A percentile compares a stretch with the other conserved stretches of the same genome.
Evolutionary conservation across 2,888 invertebrate species (phyloP).

Genomic region (Xanthia togata): DNA sequence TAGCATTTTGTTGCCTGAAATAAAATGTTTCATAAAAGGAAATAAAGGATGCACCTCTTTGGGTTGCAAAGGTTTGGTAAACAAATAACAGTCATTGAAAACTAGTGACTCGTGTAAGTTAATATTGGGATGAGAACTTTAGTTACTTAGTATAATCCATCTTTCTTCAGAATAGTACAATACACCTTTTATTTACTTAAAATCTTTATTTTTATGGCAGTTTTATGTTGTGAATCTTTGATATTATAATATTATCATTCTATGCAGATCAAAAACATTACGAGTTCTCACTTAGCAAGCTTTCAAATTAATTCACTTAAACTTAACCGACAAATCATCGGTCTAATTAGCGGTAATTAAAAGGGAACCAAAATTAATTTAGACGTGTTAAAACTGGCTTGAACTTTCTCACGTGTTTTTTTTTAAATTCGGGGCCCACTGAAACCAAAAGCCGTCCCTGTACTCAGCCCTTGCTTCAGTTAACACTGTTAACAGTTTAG

Average conservation of each 20-base stretch:
- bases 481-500: conserved; percentile 70
- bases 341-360: conserved; percentile 43
- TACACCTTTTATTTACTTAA: neutral
- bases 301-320: conserved; percentile 26
- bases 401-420: conserved; percentile 27
- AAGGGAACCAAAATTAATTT: conserved; percentile 28
- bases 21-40: neutral
- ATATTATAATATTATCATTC: conserved; percentile 8
- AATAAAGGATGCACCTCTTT: neutral
- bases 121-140: neutral
- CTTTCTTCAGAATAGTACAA: neutral
- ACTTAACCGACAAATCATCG: conserved; percentile 25
- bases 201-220: neutral
- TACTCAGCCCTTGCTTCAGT: conserved; percentile 59
- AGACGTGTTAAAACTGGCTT: conserved; percentile 22
- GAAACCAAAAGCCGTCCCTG: conserved; percentile 53
- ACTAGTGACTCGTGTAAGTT: neutral
- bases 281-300: neutral
- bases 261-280: conserved; percentile 21
- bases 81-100: too few relatives aligned
- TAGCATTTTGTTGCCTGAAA: neutral
- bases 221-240: conserved; percentile 9
- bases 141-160: neutral
- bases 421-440: conserved; percentile 24
- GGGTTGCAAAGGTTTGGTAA: neutral